Conservation (phyloP, 1,140 invertebrate species). For the Trichonephila clavata region DNA sequence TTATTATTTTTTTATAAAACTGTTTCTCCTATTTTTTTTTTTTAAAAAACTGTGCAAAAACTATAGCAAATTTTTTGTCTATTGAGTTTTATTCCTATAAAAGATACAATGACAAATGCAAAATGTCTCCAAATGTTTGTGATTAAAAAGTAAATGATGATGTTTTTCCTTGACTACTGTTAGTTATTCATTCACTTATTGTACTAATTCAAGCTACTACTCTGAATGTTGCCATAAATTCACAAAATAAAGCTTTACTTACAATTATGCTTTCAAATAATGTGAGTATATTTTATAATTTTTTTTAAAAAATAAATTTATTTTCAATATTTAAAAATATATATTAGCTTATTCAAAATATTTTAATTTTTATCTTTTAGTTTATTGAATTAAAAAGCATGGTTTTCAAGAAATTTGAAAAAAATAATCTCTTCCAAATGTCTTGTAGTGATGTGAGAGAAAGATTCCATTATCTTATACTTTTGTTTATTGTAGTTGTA, state of each 20-base stretch:
- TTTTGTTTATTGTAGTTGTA: conserved; percentile 96
- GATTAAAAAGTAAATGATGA: not conserved
- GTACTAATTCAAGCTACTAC: conserved; percentile 97
- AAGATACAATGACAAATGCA: too few relatives aligned
- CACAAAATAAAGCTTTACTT: conserved; percentile 97
- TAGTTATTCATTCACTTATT: conserved; percentile 94
- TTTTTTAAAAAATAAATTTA: too few relatives aligned
- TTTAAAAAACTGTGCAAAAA: too few relatives aligned
- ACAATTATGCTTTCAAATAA: conserved; percentile 99
- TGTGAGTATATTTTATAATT: conserved; percentile 85
- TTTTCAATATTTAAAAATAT: not conserved
- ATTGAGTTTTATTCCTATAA: too few relatives aligned
- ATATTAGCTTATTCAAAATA: too few relatives aligned
- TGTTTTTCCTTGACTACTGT: conserved; percentile 80
- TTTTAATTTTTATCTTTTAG: conserved; percentile 82
- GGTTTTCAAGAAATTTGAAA: conserved; percentile 99
- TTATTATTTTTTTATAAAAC: too few relatives aligned
- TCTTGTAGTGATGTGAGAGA: conserved; percentile 98
- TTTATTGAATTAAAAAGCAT: conserved; percentile 99
- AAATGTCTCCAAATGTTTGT: too few relatives aligned
- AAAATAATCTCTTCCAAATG: conserved; percentile 95
- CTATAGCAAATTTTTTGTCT: too few relatives aligned
- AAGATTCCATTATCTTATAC: conserved; percentile 94
- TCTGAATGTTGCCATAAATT: conserved; percentile 99
- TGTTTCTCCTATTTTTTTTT: too few relatives aligned